Evolutionary conservation across 2,797 vertebrate species (phyloP), one percentile per base, ranked within the genome.

Genomic region (Parotocinclus haroldoi): DNA sequence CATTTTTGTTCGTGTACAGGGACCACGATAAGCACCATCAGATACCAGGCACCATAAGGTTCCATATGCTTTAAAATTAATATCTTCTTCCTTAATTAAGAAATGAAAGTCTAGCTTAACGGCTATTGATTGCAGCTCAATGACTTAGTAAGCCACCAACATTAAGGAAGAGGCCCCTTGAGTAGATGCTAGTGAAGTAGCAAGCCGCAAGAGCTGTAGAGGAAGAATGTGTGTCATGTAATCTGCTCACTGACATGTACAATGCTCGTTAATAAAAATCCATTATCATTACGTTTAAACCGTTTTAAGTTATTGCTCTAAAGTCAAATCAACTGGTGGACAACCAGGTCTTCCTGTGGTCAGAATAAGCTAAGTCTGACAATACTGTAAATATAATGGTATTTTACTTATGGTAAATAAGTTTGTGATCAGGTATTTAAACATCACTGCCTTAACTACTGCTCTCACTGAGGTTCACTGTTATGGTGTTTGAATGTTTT

Each of bases 21-120:
- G 80, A 81, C 75, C 80, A 75, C 72, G 84, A 81, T 89, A 89
- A 90, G 89, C 87, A 88, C 87, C 87, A 86, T 85, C 84, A 87
- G 89, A 87, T 87, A 87, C 86, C 87, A 89, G 85, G 85, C 85
- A 85, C 83, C 86, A 87, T 88, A 90, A 91, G 88, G 89, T 80
- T 83, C 78, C 84, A 87, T 88, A 88, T 84, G 71, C 80, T 81
- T 88, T 78, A 78, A 87, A 88, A 90, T 87, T 84, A 85, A 89
- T 89, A 88, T 82, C 80, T 78, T 76, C 75, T 72, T 77, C 80
- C 77, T 90, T 91, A 89, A 91, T 90, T 90, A 89, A 87, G 86
- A 84, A 83, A 84, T 86, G 81, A 84, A 82, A 76, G 80, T 84
- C 86, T 84, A 85, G 80, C 80, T 87, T 84, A 86, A 88, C 85